A percentile compares a stretch with the other conserved stretches of the same genome.
Conservation (phyloP, 2,797 vertebrate species). For the Eptatretus atami region DNA sequence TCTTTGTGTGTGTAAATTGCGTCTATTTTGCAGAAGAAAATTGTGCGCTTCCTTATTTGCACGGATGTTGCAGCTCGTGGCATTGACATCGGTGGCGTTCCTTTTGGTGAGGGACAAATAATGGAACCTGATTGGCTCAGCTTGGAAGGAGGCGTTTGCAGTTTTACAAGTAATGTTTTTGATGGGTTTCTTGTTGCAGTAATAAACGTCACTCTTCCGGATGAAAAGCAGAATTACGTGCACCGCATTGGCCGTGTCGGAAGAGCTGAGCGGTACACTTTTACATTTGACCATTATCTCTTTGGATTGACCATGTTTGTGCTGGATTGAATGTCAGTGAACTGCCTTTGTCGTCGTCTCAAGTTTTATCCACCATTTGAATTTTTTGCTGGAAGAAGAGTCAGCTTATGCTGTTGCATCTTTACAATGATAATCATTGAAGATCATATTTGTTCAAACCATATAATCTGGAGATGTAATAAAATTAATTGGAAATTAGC, state of each 20-base stretch:
- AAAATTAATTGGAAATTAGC: background rate
- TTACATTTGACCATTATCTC: background rate
- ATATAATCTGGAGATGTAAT: background rate
- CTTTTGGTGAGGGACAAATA: constrained; percentile 30
- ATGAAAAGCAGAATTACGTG: constrained; percentile 94
- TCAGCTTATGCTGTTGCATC: too few species aligned
- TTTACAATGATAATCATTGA: too few species aligned
- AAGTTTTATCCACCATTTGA: too few species aligned
- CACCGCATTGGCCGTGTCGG: constrained; percentile 89
- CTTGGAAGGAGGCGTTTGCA: background rate
- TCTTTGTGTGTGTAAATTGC: too few species aligned
- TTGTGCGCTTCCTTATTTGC: constrained; percentile 67
- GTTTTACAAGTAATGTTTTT: background rate
- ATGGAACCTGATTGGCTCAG: too few species aligned
- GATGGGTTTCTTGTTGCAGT: constrained; percentile 18
- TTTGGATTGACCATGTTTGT: constrained; percentile 3
- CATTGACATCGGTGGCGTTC: constrained; percentile 70
- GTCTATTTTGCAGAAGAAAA: constrained; percentile 26
- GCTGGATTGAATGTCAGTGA: too few species aligned
- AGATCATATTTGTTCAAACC: too few species aligned
- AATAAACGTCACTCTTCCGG: constrained; percentile 83
- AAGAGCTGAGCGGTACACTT: constrained; percentile 47
- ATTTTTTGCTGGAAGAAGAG: too few species aligned
- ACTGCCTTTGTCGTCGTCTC: too few species aligned
- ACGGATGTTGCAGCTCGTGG: constrained; percentile 92